Evolutionary conservation across 2,797 vertebrate genomes (phyloP), one percentile per base, ranked within the genome.

Genomic region (Tapirus indicus): DNA sequence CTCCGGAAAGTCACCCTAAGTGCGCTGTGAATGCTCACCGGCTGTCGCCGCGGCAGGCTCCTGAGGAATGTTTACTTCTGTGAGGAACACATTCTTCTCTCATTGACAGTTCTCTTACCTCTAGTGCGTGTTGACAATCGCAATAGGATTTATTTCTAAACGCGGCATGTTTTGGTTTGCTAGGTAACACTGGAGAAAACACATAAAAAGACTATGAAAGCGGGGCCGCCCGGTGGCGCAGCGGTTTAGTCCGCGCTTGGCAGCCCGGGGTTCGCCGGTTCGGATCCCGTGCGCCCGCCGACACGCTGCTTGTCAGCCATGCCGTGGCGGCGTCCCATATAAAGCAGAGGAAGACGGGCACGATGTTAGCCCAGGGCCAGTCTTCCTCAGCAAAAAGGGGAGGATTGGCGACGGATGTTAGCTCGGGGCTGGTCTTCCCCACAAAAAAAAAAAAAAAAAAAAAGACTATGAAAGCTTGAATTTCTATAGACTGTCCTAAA

Each of bases 91-190:
- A 8, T 58, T 32, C 56, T 41, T 38, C 77, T 75, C 60, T 27
- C 23, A 5, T 4, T 16, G 38, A 62, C 35, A 32, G 27, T 58
- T 84, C 54, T 85, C 35, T 35, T 10, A 18, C n/a, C 66, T 93
- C 25, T 49, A n/a, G 3, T 66, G 4, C 7, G 7, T 66, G 62
- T 5, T 47, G 35, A 91, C 13, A 23, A 20, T 62, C 38, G 44
- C 27, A 54, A 0, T 44, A 23, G 38, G 21, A 56, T 60, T 88
- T 72, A 27, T 92, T 93, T 69, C 25, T 69, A 58, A 75, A 16
- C 54, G 75, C n/a, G 64, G 58, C 29, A 92, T 20, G 20, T 95
- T 54, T 90, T 13, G 12, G n/a, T 75, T 96, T 88, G 49, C 21
- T 66, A 72, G 18, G 1, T 54, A 77, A 77, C 17, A 84, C 29